Base-by-base conservation (phyloP, 64 coral and sea anemone species). In the Montipora capricornis region DNA sequence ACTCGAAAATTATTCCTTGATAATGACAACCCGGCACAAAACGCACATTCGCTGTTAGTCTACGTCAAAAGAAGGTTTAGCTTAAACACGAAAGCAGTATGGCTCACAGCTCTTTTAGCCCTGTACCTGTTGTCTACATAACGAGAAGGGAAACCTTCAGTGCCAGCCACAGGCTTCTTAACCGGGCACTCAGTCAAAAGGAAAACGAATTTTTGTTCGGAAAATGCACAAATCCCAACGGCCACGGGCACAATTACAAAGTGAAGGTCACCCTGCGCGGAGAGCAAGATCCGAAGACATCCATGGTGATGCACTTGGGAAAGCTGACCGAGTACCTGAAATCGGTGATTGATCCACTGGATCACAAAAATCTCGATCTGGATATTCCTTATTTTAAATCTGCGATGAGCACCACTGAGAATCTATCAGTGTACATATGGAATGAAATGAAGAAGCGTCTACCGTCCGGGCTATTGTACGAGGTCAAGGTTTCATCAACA, bases 211-310 rank as follows among this genome's bases (percentile, higher is more conserved):
- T 22, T 3, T 15, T 80, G 26, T 91, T 80, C 48, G 89, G 89
- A 62, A 91, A 80, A 80, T 80, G 89, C 20, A 91, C 53, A 45
- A 80, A 80, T 68, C 55, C 13, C 2, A 91, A 91, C 79, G 89
- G 89, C 8, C 89, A 91, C 71, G 89, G 89, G 8, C 89, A 91
- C 61, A 91, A 91, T 60, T 91, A 91, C 78, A 70, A 11, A 3
- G 77, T 91, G 12, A 73, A 91, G 4, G 66, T 74, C 13, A 91
- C 89, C 0, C 75, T 91, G 17, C 68, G 59, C 10, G 89, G 89
- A 82, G n/a, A 44, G 20, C 73, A 77, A 20, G 87, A 89, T 77
- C 87, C 74, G 5, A 64, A 20, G 16, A 89, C 73, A 37, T 55
- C 73, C 13, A 89, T 89, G 87, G 87, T 89, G 8, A 59, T 89